Evolutionary conservation across 2,113 vertebrate genomes (phyloP).

Genomic region (Archocentrus centrarchus): DNA sequence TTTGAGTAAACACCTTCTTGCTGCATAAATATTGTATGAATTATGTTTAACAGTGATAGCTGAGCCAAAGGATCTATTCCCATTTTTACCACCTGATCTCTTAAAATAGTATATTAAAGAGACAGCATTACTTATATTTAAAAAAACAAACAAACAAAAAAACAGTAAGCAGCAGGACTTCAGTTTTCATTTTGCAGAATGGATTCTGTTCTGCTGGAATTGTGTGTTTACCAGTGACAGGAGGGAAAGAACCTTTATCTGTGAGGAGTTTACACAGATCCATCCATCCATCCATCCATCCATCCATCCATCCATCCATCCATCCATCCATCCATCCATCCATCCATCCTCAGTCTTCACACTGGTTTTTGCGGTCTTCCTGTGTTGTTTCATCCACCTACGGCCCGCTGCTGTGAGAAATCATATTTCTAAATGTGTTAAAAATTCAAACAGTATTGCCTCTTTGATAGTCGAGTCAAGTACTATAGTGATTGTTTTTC

Average conservation of each 20-base stretch:
- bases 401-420: constrained; percentile 53
- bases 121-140: neutral
- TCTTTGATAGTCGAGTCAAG: neutral
- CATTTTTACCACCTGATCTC: neutral
- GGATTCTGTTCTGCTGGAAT: neutral
- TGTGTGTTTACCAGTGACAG: constrained; percentile 6
- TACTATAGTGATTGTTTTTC: neutral
- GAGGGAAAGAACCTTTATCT: neutral
- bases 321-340: neutral
- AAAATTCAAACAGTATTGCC: neutral
- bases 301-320: neutral
- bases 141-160: neutral
- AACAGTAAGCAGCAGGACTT: neutral
- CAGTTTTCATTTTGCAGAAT: neutral
- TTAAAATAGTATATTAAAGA: neutral
- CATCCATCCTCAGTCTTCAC: constrained; percentile 14
- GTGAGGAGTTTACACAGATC: neutral
- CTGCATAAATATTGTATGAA: neutral
- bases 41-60: neutral
- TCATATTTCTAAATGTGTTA: constrained; percentile 52
- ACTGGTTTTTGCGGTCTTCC: constrained; percentile 33
- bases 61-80: neutral
- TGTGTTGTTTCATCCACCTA: constrained; percentile 55
- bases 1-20: neutral
- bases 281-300: constrained; percentile 6